Evolutionary conservation across 2,888 invertebrate species (phyloP).

Genomic region (Yponomeuta plumbellus): DNA sequence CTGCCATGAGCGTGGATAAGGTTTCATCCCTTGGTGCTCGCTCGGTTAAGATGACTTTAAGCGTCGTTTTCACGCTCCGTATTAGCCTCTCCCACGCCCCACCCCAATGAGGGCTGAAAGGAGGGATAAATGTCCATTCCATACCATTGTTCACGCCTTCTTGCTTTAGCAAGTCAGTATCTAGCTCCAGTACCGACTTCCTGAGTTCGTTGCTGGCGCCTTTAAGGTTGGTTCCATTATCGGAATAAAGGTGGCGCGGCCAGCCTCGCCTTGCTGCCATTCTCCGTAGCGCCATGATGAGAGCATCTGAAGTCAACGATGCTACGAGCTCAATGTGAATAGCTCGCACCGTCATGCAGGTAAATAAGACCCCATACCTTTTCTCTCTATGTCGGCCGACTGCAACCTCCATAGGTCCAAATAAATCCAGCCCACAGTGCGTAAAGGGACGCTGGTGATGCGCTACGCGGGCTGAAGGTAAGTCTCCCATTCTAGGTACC

Average conservation of each 20-base stretch:
- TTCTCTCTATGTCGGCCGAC: slow-evolving; percentile 21
- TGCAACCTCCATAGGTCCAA: slow-evolving; percentile 24
- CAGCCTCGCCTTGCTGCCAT: slow-evolving; percentile 27
- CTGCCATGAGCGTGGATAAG: slow-evolving; percentile 14
- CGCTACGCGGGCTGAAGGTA: slow-evolving; percentile 20
- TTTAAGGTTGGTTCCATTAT: slow-evolving; percentile 23
- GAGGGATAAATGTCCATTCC: slow-evolving; percentile 25
- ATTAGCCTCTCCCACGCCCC: slow-evolving; percentile 28
- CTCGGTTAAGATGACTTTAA: slow-evolving; percentile 25
- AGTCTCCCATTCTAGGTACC: slow-evolving; percentile 20
- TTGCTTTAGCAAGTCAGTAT: slow-evolving; percentile 8
- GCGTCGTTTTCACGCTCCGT: slow-evolving; percentile 22
- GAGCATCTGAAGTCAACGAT: slow-evolving; percentile 23
- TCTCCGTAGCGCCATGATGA: slow-evolving; percentile 27
- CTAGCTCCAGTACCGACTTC: slow-evolving; percentile 1
- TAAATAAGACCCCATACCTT: slow-evolving; percentile 26
- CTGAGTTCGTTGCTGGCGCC: slow-evolving; percentile 16
- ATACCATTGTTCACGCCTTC: slow-evolving; percentile 16
- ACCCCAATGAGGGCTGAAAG: slow-evolving; percentile 25
- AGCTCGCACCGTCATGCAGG: slow-evolving; percentile 27
- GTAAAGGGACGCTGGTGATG: slow-evolving; percentile 24
- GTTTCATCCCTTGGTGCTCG: slow-evolving; percentile 23
- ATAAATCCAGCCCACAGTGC: slow-evolving; percentile 23
- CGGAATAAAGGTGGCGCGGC: slow-evolving; percentile 23
- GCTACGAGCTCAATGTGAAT: slow-evolving; percentile 25